A percentile compares a stretch with the other conserved stretches of the same genome.
Evolutionary conservation across 2,888 invertebrate genomes (phyloP).

Genomic region (Graphium colonna): DNA sequence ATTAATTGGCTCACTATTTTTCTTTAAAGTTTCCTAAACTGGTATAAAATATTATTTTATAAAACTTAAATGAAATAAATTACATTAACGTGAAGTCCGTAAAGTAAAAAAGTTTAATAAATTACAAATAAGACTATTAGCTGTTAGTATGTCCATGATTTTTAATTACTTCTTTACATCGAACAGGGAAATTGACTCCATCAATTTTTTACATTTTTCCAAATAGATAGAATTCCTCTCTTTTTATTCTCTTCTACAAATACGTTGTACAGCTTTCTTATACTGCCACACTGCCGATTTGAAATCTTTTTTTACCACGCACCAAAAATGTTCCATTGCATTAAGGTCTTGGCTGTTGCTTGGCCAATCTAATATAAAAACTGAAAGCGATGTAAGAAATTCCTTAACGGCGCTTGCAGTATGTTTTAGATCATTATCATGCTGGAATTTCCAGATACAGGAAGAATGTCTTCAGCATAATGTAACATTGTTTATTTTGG

Average conservation of each 20-base stretch:
- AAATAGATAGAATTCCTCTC: too few relatives aligned
- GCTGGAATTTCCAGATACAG: background rate
- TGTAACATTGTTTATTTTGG: constrained; percentile 22
- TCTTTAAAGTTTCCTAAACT: too few relatives aligned
- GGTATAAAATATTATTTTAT: background rate
- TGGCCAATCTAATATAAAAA: constrained; percentile 12
- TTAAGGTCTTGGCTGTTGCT: constrained; percentile 6
- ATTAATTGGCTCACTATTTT: too few relatives aligned
- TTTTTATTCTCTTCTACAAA: too few relatives aligned
- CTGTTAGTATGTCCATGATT: too few relatives aligned
- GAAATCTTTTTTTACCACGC: background rate
- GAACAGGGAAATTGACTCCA: too few relatives aligned
- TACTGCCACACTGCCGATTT: too few relatives aligned
- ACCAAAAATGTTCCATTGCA: background rate
- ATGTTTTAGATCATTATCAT: too few relatives aligned
- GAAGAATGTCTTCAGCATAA: constrained; percentile 5
- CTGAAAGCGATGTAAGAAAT: constrained; percentile 8
- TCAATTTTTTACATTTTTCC: too few relatives aligned
- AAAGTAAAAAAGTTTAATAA: background rate
- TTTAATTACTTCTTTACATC: too few relatives aligned
- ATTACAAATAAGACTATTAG: background rate
- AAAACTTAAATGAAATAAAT: too few relatives aligned
- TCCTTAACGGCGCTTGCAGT: constrained; percentile 2
- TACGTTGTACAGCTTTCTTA: too few relatives aligned
- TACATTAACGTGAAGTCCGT: background rate